These are phyloP conservation scores for Nautilus pompilius DNA, from an alignment of 1,140 invertebrate genomes.

Conservation along the genomic window DNA sequence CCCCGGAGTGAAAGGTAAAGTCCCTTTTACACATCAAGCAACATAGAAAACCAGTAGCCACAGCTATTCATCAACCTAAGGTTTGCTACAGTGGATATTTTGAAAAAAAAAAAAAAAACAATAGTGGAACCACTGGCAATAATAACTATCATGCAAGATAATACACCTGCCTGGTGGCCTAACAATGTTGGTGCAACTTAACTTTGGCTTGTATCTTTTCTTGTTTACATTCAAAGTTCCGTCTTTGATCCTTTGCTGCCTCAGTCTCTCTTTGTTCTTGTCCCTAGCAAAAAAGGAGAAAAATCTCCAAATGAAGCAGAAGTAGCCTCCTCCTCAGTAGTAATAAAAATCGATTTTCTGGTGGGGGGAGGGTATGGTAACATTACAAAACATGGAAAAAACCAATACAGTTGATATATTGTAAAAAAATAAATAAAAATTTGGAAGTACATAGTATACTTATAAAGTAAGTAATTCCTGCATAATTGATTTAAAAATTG, in stretches of 20 bases:
- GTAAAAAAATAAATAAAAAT: background rate
- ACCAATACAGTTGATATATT: background rate
- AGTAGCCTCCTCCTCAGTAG: background rate
- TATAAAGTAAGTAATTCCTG: too few relatives aligned
- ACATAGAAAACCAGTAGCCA: too few relatives aligned
- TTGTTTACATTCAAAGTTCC: constrained; percentile 16
- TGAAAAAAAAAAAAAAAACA: background rate
- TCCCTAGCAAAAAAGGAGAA: constrained; percentile 57
- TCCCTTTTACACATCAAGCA: too few relatives aligned
- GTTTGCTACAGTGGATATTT: too few relatives aligned
- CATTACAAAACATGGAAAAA: too few relatives aligned
- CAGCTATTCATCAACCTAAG: background rate
- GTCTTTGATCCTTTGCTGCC: constrained; percentile 67
- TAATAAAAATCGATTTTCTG: background rate
- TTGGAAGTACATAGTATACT: background rate
- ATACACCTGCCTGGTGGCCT: background rate
- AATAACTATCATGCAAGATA: background rate
- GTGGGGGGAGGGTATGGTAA: background rate
- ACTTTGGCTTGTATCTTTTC: constrained; percentile 5
- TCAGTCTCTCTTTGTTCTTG: constrained; percentile 71
- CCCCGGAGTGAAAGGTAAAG: background rate
- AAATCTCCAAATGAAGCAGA: background rate
- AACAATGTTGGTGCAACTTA: background rate
- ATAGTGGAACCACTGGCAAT: background rate
- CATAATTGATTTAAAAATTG: too few relatives aligned